A percentile compares a stretch with the other conserved stretches of the same genome.
phyloP scores from a whole-genome alignment of 2,797 vertebrate genomes.

The Psittacula echo region DNA sequence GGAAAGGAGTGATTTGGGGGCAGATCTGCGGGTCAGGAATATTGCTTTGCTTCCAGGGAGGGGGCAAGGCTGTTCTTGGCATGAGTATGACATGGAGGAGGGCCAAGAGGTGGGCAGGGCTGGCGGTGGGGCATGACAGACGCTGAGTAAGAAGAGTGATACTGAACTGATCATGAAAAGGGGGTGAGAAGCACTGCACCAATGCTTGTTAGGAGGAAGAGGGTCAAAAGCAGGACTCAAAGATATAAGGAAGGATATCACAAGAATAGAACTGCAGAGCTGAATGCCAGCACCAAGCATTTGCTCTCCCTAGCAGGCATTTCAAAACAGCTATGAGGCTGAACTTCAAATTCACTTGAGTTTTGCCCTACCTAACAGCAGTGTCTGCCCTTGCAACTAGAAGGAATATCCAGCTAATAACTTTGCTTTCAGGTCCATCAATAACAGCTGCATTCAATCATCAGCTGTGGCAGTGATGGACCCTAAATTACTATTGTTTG shows the following conservation, averaged over 20 bases:
- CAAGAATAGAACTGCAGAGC: background rate
- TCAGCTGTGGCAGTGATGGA: background rate
- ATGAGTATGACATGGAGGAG: background rate
- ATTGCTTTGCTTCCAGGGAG: background rate
- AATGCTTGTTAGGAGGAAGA: background rate
- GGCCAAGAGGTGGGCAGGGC: background rate
- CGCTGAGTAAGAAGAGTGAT: background rate
- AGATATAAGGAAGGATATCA: background rate
- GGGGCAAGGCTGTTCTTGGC: conserved; percentile 11
- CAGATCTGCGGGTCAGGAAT: conserved; percentile 38
- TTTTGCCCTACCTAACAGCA: background rate
- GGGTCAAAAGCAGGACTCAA: background rate
- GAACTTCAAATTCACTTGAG: background rate
- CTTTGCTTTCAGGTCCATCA: background rate
- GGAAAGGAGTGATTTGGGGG: conserved; percentile 23
- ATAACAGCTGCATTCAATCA: background rate
- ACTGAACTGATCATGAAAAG: background rate
- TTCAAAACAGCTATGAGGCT: background rate
- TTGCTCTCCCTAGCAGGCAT: background rate
- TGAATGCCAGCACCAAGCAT: background rate
- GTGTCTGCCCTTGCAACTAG: background rate
- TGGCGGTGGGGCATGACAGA: background rate
- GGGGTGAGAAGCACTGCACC: background rate
- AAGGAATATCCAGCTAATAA: background rate
- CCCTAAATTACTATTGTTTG: background rate